Conservation (phyloP, 2,113 vertebrate genomes). For the Prietella phreatophila region DNA sequence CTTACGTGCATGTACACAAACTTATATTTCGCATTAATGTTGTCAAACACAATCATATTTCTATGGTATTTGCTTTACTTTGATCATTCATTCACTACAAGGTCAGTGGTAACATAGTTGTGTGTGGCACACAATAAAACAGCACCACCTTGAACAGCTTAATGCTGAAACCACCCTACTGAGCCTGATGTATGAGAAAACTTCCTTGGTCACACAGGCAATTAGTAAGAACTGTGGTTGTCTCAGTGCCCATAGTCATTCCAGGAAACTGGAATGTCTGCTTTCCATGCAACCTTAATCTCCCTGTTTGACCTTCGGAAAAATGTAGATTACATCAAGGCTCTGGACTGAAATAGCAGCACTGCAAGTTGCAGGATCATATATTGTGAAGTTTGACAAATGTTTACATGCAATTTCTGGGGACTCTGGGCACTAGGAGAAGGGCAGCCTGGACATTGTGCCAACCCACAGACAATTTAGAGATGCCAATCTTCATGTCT, state of each 20-base stretch:
- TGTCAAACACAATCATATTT: not conserved
- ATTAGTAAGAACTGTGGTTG: not conserved
- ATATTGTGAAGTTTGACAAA: not conserved
- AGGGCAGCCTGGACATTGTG: too few species aligned
- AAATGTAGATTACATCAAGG: not conserved
- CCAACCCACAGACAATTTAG: too few species aligned
- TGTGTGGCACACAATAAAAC: not conserved
- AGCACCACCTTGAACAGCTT: too few species aligned
- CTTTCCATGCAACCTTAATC: slow-evolving; percentile 33
- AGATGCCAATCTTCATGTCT: too few species aligned
- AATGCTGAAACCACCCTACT: not conserved
- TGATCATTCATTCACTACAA: not conserved
- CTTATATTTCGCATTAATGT: not conserved
- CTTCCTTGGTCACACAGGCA: not conserved
- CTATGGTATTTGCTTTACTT: not conserved
- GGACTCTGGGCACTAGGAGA: too few species aligned
- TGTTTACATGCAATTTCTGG: not conserved
- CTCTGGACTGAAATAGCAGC: not conserved
- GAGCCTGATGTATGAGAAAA: not conserved
- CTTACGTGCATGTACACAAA: not conserved
- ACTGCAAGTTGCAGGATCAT: not conserved
- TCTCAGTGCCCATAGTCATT: not conserved
- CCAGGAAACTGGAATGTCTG: not conserved
- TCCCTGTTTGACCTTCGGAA: not conserved
- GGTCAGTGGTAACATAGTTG: not conserved